phyloP scores from a whole-genome alignment of 2,888 invertebrate species.

The Calephelis perditalis region DNA sequence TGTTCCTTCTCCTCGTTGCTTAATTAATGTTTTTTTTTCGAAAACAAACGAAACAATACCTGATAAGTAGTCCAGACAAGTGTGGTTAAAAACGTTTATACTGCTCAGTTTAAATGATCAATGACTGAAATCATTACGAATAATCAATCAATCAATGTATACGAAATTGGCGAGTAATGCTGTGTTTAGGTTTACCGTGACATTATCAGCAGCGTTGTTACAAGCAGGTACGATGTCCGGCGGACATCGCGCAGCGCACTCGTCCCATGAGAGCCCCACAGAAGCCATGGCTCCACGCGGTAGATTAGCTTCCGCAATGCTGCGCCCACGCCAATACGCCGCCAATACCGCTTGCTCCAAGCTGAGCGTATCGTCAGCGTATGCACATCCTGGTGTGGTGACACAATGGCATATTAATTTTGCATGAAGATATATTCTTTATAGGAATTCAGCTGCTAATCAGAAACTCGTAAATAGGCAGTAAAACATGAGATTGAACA shows the following conservation, averaged over 20 bases:
- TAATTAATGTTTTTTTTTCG: too few relatives aligned
- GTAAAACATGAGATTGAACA: too few relatives aligned
- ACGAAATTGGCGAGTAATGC: too few relatives aligned
- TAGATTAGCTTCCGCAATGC: constrained; percentile 64
- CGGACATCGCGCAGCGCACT: constrained; percentile 85
- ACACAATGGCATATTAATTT: too few relatives aligned
- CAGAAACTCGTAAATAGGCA: too few relatives aligned
- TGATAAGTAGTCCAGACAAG: too few relatives aligned
- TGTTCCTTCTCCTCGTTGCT: too few relatives aligned
- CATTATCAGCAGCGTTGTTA: constrained; percentile 81
- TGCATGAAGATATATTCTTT: too few relatives aligned
- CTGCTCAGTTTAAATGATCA: background rate
- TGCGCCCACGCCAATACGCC: constrained; percentile 92
- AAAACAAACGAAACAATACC: too few relatives aligned
- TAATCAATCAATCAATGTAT: background rate
- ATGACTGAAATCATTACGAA: background rate
- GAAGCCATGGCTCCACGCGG: constrained; percentile 93
- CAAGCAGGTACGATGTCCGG: constrained; percentile 91
- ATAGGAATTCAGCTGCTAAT: too few relatives aligned
- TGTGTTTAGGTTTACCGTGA: constrained; percentile 51
- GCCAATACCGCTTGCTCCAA: constrained; percentile 95
- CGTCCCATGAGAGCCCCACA: constrained; percentile 93
- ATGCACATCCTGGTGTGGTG: constrained; percentile 87
- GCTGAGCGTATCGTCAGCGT: constrained; percentile 96
- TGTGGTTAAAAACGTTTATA: too few relatives aligned